A percentile compares a stretch with the other conserved stretches of the same genome.
These are phyloP conservation scores for Pachycephala philippinensis DNA, from an alignment of 2,113 vertebrate species.

Conservation along the genomic window DNA sequence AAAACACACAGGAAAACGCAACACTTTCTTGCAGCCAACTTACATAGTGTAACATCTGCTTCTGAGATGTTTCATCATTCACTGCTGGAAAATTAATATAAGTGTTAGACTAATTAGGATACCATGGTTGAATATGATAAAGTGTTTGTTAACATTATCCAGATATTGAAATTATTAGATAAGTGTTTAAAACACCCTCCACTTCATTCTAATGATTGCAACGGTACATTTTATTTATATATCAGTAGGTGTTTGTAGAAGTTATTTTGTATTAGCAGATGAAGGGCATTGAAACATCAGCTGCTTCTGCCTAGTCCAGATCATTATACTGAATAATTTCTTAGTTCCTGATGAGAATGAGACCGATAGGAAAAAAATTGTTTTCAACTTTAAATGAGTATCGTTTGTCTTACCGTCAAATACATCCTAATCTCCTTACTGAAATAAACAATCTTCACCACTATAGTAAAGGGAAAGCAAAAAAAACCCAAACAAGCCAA, in stretches of 20 bases:
- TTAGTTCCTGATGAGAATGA: neutral
- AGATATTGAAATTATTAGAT: neutral
- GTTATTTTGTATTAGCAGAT: neutral
- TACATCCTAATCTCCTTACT: neutral
- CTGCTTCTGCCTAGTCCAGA: neutral
- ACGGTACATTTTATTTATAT: neutral
- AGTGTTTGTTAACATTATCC: neutral
- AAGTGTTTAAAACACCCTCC: neutral
- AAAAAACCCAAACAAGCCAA: neutral
- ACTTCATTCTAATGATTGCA: neutral
- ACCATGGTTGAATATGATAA: neutral
- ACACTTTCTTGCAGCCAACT: neutral
- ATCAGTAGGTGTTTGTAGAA: neutral
- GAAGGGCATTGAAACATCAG: neutral
- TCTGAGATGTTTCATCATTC: neutral
- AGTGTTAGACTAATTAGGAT: neutral
- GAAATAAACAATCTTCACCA: neutral
- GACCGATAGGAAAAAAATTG: neutral
- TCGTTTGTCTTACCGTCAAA: neutral
- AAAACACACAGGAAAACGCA: neutral
- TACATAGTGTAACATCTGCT: slow-evolving; percentile 11
- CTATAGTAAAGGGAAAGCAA: neutral
- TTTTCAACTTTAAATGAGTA: neutral
- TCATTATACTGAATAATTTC: neutral
- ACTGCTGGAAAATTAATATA: neutral